Evolutionary conservation across 2,888 invertebrate genomes (phyloP).

Genomic region (Drosophila rellima): DNA sequence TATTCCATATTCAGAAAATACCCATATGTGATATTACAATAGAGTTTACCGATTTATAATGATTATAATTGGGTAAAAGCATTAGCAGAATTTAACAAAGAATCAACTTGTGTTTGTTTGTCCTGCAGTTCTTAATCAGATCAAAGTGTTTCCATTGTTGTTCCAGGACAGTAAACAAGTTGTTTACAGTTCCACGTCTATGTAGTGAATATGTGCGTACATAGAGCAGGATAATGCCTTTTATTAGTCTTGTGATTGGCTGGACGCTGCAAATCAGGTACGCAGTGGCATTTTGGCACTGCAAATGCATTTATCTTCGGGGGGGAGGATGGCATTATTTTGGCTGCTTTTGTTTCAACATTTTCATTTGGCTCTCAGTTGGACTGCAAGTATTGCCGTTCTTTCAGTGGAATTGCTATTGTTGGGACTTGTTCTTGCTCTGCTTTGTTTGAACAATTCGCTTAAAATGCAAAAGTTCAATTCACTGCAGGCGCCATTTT

Average conservation of each 20-base stretch:
- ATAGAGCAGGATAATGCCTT: conserved; percentile 29
- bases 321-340: conserved; percentile 40
- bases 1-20: too few relatives aligned
- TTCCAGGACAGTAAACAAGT: conserved; percentile 3
- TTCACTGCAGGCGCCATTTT: conserved; percentile 76
- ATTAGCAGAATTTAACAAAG: not conserved
- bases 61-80: not conserved
- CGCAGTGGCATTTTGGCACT: conserved; percentile 22
- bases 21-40: too few relatives aligned
- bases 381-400: conserved; percentile 12
- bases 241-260: conserved; percentile 23
- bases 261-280: conserved; percentile 21
- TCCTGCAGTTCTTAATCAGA: not conserved
- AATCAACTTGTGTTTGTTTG: not conserved
- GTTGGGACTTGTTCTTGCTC: conserved; percentile 35
- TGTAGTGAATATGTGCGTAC: not conserved
- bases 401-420: conserved; percentile 36
- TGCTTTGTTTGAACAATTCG: conserved; percentile 70
- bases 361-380: conserved; percentile 51
- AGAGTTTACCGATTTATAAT: not conserved
- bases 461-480: conserved; percentile 80
- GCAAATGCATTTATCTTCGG: conserved; percentile 7
- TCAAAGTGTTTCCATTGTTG: not conserved
- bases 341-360: conserved; percentile 64
- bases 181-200: not conserved